Conservation (phyloP, 2,888 invertebrate genomes). For the Tribolium freemani region DNA sequence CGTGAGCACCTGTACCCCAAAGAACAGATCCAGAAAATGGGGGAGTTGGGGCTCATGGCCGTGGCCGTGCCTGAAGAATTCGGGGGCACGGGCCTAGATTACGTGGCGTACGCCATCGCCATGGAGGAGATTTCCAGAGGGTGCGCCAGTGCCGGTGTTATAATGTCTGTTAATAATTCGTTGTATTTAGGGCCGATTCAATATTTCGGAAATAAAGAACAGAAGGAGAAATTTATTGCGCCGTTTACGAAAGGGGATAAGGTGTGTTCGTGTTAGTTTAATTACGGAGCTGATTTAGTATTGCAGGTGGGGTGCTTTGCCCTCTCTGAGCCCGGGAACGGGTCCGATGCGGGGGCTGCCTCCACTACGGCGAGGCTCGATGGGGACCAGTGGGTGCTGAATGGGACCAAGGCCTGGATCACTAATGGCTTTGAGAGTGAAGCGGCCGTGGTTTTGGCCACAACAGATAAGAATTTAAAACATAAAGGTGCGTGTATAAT, state of each 20-base stretch:
- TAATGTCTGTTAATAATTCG: slow-evolving; percentile 96
- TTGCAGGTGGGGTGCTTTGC: slow-evolving; percentile 90
- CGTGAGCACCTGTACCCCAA: slow-evolving; percentile 86
- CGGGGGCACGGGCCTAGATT: slow-evolving; percentile 93
- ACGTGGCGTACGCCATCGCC: slow-evolving; percentile 92
- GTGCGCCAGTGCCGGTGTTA: slow-evolving; percentile 94
- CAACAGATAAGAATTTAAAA: slow-evolving; percentile 85
- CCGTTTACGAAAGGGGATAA: slow-evolving; percentile 80
- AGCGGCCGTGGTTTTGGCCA: slow-evolving; percentile 88
- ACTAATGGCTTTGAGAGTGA: slow-evolving; percentile 93
- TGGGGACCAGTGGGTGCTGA: slow-evolving; percentile 81
- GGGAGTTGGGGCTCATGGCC: slow-evolving; percentile 91
- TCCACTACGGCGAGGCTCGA: slow-evolving; percentile 84
- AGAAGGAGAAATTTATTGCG: slow-evolving; percentile 82
- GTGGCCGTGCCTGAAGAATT: slow-evolving; percentile 84
- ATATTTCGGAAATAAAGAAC: slow-evolving; percentile 84
- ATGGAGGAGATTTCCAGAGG: slow-evolving; percentile 94
- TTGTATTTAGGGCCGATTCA: slow-evolving; percentile 88
- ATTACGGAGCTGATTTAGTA: background rate
- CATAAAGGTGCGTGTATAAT: slow-evolving; percentile 71
- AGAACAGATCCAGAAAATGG: slow-evolving; percentile 91
- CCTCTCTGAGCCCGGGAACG: slow-evolving; percentile 93
- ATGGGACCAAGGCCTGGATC: slow-evolving; percentile 96
- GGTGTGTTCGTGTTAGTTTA: slow-evolving; percentile 46
- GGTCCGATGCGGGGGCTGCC: slow-evolving; percentile 97